Evolutionary conservation across 2,888 invertebrate species (phyloP).

Genomic region (Dicycla oo): DNA sequence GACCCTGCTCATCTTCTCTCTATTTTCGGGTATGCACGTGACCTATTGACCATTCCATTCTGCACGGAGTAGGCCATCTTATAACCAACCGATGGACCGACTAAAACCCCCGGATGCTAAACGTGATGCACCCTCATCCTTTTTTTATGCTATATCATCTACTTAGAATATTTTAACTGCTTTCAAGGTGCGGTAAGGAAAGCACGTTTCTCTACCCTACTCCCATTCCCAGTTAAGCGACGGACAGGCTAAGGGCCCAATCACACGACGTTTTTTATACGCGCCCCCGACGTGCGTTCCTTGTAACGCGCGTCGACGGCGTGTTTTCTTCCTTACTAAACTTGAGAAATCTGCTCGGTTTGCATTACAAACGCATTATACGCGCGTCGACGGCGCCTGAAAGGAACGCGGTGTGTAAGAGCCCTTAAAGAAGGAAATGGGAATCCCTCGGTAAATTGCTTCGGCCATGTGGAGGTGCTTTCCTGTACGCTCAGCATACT

Average conservation of each 20-base stretch:
- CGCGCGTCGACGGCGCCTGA: too few relatives aligned
- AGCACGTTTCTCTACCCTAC: constrained; percentile 43
- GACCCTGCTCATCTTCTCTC: background rate
- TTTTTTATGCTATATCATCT: constrained; percentile 1
- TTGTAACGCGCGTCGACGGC: too few relatives aligned
- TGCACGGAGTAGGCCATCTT: background rate
- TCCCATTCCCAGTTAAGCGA: constrained; percentile 36
- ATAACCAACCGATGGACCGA: background rate
- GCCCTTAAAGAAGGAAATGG: constrained; percentile 43
- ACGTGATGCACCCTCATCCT: background rate
- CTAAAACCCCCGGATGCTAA: background rate
- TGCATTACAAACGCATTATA: too few relatives aligned
- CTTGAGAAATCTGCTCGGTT: too few relatives aligned
- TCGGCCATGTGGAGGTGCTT: constrained; percentile 20
- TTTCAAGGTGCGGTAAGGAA: background rate
- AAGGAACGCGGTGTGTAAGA: too few relatives aligned
- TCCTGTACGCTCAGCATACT: constrained; percentile 30
- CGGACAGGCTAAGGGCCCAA: background rate
- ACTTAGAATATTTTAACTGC: constrained; percentile 22
- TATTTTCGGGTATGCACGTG: background rate
- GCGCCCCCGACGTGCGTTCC: too few relatives aligned
- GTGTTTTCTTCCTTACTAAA: too few relatives aligned
- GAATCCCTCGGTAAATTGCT: constrained; percentile 34
- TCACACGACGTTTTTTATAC: too few relatives aligned
- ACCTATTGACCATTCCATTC: background rate